phyloP scores from a whole-genome alignment of 2,888 invertebrate species.

The Lithophane ornitopus region DNA sequence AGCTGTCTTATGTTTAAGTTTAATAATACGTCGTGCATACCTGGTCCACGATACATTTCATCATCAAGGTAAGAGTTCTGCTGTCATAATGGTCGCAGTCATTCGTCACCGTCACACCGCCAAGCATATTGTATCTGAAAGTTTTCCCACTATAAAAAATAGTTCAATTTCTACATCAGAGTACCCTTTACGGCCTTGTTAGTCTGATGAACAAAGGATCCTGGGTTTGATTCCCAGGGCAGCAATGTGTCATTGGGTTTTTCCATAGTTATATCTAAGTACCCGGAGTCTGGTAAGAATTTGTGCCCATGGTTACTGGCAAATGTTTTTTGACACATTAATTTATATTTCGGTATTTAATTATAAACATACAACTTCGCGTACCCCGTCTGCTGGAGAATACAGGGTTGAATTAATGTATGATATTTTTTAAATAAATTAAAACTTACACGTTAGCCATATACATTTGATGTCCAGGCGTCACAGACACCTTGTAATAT shows the following conservation, averaged over 20 bases:
- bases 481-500: constrained; percentile 91
- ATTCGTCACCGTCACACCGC: constrained; percentile 89
- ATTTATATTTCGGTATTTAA: neutral
- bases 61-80: constrained; percentile 89
- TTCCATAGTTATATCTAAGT: neutral
- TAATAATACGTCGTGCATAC: neutral
- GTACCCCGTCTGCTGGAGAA: neutral
- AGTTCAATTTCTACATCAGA: neutral
- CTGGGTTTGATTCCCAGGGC: neutral
- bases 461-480: constrained; percentile 91
- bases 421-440: neutral
- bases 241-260: neutral
- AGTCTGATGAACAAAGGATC: neutral
- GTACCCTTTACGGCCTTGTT: neutral
- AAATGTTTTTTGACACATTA: neutral
- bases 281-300: neutral
- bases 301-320: neutral
- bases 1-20: neutral
- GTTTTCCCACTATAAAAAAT: neutral
- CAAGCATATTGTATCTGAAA: constrained; percentile 91
- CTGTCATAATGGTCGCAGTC: constrained; percentile 88
- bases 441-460: constrained; percentile 91
- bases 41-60: constrained; percentile 90
- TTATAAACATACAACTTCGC: neutral
- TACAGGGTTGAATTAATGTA: neutral